Evolutionary conservation across 2,113 vertebrate genomes (phyloP).

Genomic region (Meleagris gallopavo): DNA sequence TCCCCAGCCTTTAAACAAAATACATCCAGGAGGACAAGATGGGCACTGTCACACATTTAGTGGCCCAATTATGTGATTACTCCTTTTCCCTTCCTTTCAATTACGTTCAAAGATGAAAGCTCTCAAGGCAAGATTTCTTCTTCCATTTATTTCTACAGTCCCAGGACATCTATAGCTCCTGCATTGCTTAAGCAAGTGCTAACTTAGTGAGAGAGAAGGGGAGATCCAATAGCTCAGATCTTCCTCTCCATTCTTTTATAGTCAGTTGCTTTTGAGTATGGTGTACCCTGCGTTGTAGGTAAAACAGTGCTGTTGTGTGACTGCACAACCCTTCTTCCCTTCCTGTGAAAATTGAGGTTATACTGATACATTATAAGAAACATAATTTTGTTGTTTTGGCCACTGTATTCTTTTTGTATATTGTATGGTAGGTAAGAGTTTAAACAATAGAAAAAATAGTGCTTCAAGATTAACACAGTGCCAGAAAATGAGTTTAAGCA

Average conservation of each 20-base stretch:
- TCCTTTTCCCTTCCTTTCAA: neutral
- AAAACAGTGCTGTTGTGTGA: neutral
- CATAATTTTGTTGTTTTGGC: neutral
- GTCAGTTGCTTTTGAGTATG: neutral
- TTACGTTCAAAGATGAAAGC: neutral
- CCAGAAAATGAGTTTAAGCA: neutral
- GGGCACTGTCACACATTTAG: neutral
- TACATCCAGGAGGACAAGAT: neutral
- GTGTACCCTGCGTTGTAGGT: neutral
- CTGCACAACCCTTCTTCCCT: neutral
- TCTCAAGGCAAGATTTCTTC: neutral
- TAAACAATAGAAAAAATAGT: neutral
- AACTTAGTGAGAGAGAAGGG: neutral
- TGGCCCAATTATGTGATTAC: neutral
- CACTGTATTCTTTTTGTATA: neutral
- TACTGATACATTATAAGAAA: neutral
- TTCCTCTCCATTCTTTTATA: neutral
- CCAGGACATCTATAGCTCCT: neutral
- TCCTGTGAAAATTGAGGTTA: neutral
- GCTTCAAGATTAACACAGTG: neutral
- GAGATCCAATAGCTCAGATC: neutral
- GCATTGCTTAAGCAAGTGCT: neutral
- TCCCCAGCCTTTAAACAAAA: neutral
- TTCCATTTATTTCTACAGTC: neutral
- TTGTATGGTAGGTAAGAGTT: neutral